These are phyloP conservation scores for Mesopsocus fuscifrons DNA, from an alignment of 2,888 invertebrate genomes.

Conservation along the genomic window DNA sequence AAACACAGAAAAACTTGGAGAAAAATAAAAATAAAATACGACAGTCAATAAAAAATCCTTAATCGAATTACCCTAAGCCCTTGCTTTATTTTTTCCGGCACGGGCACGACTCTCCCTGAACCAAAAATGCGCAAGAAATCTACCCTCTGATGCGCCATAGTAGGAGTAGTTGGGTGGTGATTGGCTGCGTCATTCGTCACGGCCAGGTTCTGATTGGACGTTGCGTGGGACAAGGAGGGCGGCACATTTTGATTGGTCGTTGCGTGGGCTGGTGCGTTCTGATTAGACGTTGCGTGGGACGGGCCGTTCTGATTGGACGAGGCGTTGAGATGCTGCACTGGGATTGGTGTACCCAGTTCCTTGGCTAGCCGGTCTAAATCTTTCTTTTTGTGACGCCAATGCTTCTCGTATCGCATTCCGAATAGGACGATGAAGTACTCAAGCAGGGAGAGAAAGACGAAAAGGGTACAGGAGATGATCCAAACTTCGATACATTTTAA, in stretches of 20 bases:
- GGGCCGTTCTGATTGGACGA: conserved; percentile 30
- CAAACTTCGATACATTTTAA: conserved; percentile 44
- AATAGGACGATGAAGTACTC: conserved; percentile 44
- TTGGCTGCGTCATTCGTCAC: conserved; percentile 8
- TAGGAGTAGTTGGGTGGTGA: background rate
- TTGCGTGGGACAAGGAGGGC: background rate
- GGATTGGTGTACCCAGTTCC: conserved; percentile 21
- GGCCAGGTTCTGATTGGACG: background rate
- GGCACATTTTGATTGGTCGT: background rate
- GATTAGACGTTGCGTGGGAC: conserved; percentile 7
- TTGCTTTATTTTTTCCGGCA: conserved; percentile 7
- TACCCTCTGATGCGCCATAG: conserved; percentile 4
- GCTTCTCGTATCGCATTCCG: conserved; percentile 43
- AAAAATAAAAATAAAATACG: background rate
- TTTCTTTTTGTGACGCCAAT: conserved; percentile 30
- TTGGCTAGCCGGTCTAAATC: conserved; percentile 17
- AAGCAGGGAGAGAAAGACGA: conserved; percentile 40
- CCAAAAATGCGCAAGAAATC: conserved; percentile 6
- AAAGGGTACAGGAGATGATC: conserved; percentile 43
- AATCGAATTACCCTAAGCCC: conserved; percentile 7
- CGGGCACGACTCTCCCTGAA: conserved; percentile 5
- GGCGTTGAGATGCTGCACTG: conserved; percentile 11
- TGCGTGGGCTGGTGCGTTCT: background rate
- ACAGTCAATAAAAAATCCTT: background rate
- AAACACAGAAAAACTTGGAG: no score